phyloP scores from a whole-genome alignment of 35 echinoderm and acorn worm genomes.

The Anneissia japonica region DNA sequence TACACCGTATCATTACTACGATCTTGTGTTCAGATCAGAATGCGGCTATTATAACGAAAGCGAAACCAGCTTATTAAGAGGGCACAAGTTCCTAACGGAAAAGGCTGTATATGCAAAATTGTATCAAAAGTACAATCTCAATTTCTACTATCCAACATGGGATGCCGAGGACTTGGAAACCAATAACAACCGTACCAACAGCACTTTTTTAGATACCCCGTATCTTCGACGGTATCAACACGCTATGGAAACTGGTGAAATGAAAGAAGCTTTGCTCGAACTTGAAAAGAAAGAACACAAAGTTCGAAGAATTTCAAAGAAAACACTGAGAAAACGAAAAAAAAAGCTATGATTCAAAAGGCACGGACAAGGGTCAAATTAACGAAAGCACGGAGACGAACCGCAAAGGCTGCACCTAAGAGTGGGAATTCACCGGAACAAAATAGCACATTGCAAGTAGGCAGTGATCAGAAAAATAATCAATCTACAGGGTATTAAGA shows the following conservation, averaged over 20 bases:
- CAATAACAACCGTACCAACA: neutral
- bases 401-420: neutral
- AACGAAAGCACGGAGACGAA: too few species aligned
- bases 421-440: neutral
- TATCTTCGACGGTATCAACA: neutral
- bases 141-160: constrained; percentile 39
- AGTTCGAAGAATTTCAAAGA: neutral
- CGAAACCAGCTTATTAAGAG: constrained; percentile 30
- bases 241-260: neutral
- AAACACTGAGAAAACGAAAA: neutral
- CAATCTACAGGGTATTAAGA: neutral
- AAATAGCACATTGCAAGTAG: too few species aligned
- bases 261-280: neutral
- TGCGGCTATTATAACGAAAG: constrained; percentile 41
- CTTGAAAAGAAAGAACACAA: neutral
- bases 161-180: neutral
- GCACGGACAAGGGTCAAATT: too few species aligned
- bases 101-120: constrained; percentile 42
- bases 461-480: neutral
- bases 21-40: constrained; percentile 9
- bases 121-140: constrained; percentile 17
- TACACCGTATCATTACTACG: constrained; percentile 56
- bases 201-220: neutral
- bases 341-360: neutral
- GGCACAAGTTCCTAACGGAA: constrained; percentile 47